Evolutionary conservation across 1,140 invertebrate genomes (phyloP), one percentile per base, ranked within the genome.

Genomic region (Archivesica marissinica): DNA sequence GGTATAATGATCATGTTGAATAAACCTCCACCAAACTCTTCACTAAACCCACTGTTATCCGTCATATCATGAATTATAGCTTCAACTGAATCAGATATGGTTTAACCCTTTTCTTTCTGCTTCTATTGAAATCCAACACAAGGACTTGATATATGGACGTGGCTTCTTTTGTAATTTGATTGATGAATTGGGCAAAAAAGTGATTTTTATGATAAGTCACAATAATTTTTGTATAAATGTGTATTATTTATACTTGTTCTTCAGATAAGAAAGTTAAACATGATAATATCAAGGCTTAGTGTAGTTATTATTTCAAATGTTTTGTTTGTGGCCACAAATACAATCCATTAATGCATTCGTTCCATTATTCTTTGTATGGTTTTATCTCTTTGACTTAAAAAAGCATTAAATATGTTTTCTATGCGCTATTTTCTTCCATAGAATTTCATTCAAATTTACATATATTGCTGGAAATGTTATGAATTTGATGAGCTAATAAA

Each of bases 61-160:
- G n/a, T 28, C 13, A n/a, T 61, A 59, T 77, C 54, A 44, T 79
- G 77, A 79, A 44, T 79, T 44, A 79, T 20, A 47, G 17, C 77
- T 79, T 79, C 28, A 33, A 20, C 17, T 79, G n/a, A 64, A 79
- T 44, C n/a, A 79, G 77, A 79, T 79, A 79, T 9, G 23, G n/a
- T n/a, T n/a, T n/a, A n/a, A 79, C 68, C 77, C 33, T 64, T 35
- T 64, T 35, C 59, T 1, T 64, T 64, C 59, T 64, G 33, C 59
- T 33, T 47, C n/a, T 20, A 23, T 79, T 79, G 77, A 79, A 79
- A 79, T 79, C 39, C 2, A 66, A 79, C 56, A 66, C 77, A 64
- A 50, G 38, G 41, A 23, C 52, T 66, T 66, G 77, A 79, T 79
- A 64, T 66, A 79, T 79, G 9, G 25, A 7, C 68, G 23, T 64